Conservation (phyloP, 1,140 invertebrate genomes). For the Drusus annulatus region DNA sequence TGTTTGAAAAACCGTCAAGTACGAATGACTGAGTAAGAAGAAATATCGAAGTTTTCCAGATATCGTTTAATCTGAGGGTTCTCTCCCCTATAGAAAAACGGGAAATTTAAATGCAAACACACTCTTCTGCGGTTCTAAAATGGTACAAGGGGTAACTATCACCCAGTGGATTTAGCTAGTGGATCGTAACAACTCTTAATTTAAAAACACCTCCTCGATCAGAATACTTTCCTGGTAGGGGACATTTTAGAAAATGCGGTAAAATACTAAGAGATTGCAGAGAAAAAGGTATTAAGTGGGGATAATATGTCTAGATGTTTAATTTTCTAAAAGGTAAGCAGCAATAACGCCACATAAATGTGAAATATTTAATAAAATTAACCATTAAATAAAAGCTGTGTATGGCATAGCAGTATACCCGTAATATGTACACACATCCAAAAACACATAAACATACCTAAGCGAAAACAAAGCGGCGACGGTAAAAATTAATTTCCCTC, state of each 20-base stretch:
- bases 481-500: constrained; percentile 53
- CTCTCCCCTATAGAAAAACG: constrained; percentile 31
- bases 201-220: constrained; percentile 35
- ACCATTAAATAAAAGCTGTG: too few relatives aligned
- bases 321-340: too few relatives aligned
- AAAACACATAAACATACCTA: background rate
- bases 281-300: too few relatives aligned
- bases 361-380: too few relatives aligned
- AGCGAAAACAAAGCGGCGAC: constrained; percentile 32
- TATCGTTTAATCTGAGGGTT: constrained; percentile 21
- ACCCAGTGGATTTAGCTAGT: constrained; percentile 29
- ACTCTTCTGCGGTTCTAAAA: constrained; percentile 31
- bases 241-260: too few relatives aligned
- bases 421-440: too few relatives aligned
- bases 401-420: too few relatives aligned
- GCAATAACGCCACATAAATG: too few relatives aligned
- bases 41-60: constrained; percentile 29
- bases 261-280: too few relatives aligned
- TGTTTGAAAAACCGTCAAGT: background rate
- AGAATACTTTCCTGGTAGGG: constrained; percentile 12
- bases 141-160: constrained; percentile 49
- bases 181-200: constrained; percentile 27
- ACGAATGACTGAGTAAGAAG: background rate
- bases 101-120: constrained; percentile 52
- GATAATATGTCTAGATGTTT: too few relatives aligned